phyloP scores from a whole-genome alignment of 2,888 invertebrate genomes.

The Drosophila gaucha region DNA sequence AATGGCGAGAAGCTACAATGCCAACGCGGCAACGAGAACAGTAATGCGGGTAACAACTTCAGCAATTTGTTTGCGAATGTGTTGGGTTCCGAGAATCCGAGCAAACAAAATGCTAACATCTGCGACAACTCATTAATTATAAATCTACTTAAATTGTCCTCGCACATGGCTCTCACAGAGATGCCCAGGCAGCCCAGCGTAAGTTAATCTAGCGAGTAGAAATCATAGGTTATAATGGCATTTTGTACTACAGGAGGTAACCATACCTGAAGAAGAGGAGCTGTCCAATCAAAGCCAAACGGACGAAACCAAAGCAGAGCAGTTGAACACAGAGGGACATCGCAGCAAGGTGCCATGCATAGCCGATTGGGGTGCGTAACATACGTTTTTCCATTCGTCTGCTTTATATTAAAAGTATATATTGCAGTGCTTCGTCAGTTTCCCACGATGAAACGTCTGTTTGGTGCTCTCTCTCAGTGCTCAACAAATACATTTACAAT shows the following conservation, averaged over 20 bases:
- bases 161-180: slow-evolving; percentile 88
- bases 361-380: slow-evolving; percentile 88
- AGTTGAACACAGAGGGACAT: slow-evolving; percentile 85
- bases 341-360: slow-evolving; percentile 88
- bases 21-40: slow-evolving; percentile 85
- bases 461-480: slow-evolving; percentile 92
- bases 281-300: slow-evolving; percentile 88
- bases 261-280: slow-evolving; percentile 85
- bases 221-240: background rate
- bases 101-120: slow-evolving; percentile 88
- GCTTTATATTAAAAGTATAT: background rate
- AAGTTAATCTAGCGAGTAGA: slow-evolving; percentile 37
- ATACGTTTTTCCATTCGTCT: background rate
- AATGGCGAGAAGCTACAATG: slow-evolving; percentile 86
- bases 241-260: slow-evolving; percentile 75
- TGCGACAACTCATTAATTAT: slow-evolving; percentile 90
- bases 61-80: slow-evolving; percentile 92
- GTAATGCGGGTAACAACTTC: slow-evolving; percentile 87
- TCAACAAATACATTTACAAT: slow-evolving; percentile 89
- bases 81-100: slow-evolving; percentile 87
- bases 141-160: slow-evolving; percentile 89
- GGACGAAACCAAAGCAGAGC: slow-evolving; percentile 93
- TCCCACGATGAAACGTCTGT: slow-evolving; percentile 92
- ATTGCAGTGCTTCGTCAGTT: slow-evolving; percentile 89
- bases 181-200: slow-evolving; percentile 85